Evolutionary conservation across 2,888 invertebrate species (phyloP).

Genomic region (Philhelius pedissequus): DNA sequence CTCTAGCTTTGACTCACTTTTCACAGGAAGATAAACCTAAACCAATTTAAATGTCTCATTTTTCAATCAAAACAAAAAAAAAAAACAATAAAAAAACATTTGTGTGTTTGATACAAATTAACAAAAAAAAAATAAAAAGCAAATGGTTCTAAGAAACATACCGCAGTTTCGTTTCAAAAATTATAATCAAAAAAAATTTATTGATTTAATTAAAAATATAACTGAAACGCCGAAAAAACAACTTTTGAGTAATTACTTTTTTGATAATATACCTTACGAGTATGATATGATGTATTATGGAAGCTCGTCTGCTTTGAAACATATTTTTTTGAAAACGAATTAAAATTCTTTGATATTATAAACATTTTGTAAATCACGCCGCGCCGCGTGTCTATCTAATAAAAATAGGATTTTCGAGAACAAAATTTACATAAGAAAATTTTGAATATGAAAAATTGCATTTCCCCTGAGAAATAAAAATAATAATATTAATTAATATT

Average conservation of each 20-base stretch:
- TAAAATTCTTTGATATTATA: background rate
- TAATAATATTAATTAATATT: background rate
- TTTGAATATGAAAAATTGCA: background rate
- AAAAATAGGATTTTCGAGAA: background rate
- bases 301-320: background rate
- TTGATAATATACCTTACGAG: background rate
- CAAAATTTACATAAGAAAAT: background rate
- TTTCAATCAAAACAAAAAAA: background rate
- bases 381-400: too few species aligned
- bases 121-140: too few species aligned
- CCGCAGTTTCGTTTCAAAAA: too few species aligned
- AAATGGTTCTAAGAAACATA: too few species aligned
- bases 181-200: background rate
- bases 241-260: background rate
- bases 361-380: background rate
- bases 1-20: background rate
- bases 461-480: background rate
- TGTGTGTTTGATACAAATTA: too few species aligned
- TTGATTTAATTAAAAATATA: background rate
- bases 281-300: background rate
- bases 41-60: background rate
- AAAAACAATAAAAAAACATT: too few species aligned
- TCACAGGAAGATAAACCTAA: background rate
- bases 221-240: background rate
- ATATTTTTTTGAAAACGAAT: background rate